Base-by-base conservation (phyloP, 2,888 invertebrate genomes). In the Dynastes hyllus region DNA sequence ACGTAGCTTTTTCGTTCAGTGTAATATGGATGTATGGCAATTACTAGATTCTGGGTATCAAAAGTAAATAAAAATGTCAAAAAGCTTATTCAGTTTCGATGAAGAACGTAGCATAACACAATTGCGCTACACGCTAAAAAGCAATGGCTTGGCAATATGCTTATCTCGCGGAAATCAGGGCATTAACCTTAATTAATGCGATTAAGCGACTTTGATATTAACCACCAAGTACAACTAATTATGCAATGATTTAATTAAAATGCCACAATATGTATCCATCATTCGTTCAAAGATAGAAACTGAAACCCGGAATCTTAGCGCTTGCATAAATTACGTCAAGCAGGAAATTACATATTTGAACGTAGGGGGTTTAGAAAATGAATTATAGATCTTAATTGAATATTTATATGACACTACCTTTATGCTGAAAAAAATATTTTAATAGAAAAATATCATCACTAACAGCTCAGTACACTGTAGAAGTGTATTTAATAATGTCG, bases 141-240 rank as follows among this genome's bases (percentile, higher is more conserved):
- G 22, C 40, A 67, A 2, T n/a, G 40, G 45, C 11, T 29, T 32
- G 29, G 22, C 1, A 32, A 32, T 27, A 63, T 29, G 29, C 27
- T 63, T 27, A 16, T 45, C 16, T 16, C 13, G 45, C 9, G 22
- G 16, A 16, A 22, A 67, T 50, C n/a, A 65, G 11, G 65, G 50
- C 50, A 67, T 67, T 45, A 50, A 11, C 67, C 45, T 67, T 67
- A 67, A 67, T 67, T 67, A 67, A 67, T 67, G 67, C 2, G 67
- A 51, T 67, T 67, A 22, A 67, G 16, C 6, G 29, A 2, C 27
- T 45, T 45, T 22, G 45, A 22, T 67, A 67, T 67, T 67, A 50
- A 67, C 50, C 45, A 13, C 9, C 9, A 1, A 22, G 22, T 50
- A 11, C 22, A 6, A 67, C 50, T 67, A 67, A 67, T 67, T 67